Conservation (phyloP, 2,797 vertebrate species). For the Graptemys geographica region DNA sequence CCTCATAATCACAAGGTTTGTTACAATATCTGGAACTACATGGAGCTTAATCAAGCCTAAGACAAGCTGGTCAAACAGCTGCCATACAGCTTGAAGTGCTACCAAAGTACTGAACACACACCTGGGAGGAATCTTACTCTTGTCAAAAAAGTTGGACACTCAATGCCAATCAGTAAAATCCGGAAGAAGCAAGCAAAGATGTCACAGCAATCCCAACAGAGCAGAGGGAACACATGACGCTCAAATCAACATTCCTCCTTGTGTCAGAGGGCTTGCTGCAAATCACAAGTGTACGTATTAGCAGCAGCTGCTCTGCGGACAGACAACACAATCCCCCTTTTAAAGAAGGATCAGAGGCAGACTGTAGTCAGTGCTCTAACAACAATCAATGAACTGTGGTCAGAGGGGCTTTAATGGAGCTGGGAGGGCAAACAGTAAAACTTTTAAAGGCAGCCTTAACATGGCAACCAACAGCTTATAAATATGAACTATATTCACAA, state of each 20-base stretch:
- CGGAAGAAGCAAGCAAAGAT: not conserved
- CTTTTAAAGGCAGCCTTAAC: slow-evolving; percentile 2
- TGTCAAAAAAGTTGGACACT: fast-evolving
- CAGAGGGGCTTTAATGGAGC: not conserved
- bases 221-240: not conserved
- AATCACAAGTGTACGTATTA: slow-evolving; percentile 29
- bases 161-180: not conserved
- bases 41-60: slow-evolving; percentile 10
- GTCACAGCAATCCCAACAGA: not conserved
- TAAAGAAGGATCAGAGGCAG: slow-evolving; percentile 1
- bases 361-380: not conserved
- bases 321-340: fast-evolving
- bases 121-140: not conserved
- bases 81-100: not conserved
- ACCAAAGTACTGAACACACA: not conserved
- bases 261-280: slow-evolving; percentile 39
- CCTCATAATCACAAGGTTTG: slow-evolving; percentile 57
- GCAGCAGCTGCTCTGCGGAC: not conserved
- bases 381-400: not conserved
- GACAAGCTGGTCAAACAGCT: slow-evolving; percentile 26
- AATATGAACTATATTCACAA: slow-evolving; percentile 6
- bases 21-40: slow-evolving; percentile 21
- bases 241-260: not conserved
- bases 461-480: not conserved
- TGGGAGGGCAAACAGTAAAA: not conserved